These are phyloP conservation scores for Agriotes lineatus DNA, from an alignment of 2,888 invertebrate genomes.

Conservation along the genomic window DNA sequence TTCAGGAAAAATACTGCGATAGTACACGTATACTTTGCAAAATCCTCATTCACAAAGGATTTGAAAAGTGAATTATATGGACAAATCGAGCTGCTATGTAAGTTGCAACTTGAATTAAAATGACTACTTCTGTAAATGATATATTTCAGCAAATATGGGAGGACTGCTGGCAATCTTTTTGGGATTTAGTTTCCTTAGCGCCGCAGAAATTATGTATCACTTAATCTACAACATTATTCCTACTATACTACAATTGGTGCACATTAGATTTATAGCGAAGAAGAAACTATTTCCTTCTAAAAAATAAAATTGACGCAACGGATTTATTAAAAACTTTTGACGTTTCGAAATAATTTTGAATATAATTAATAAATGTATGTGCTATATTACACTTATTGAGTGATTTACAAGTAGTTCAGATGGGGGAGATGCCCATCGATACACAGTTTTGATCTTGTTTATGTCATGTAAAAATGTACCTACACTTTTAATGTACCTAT, in stretches of 20 bases:
- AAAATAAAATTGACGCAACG: too few species aligned
- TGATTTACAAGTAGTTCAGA: too few species aligned
- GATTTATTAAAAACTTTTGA: too few species aligned
- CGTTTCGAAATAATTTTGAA: too few species aligned
- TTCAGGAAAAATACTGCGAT: slow-evolving; percentile 20
- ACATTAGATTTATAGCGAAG: not conserved
- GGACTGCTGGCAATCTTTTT: slow-evolving; percentile 27
- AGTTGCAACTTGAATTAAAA: not conserved
- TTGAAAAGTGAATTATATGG: slow-evolving; percentile 30
- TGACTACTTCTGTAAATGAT: not conserved
- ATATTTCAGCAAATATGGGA: slow-evolving; percentile 25
- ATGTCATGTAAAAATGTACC: too few species aligned
- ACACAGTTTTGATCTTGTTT: too few species aligned
- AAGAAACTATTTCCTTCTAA: not conserved
- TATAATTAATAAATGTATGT: too few species aligned
- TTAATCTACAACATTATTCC: slow-evolving; percentile 14
- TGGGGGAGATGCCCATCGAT: too few species aligned
- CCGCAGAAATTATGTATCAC: slow-evolving; percentile 18
- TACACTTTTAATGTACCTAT: too few species aligned
- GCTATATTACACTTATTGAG: too few species aligned
- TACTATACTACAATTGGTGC: not conserved
- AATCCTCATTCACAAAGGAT: not conserved
- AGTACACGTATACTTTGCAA: not conserved
- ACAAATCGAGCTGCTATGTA: slow-evolving; percentile 21
- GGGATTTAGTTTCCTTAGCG: slow-evolving; percentile 32